Evolutionary conservation across 2,797 vertebrate species (phyloP).

Genomic region (Cuculus canorus): DNA sequence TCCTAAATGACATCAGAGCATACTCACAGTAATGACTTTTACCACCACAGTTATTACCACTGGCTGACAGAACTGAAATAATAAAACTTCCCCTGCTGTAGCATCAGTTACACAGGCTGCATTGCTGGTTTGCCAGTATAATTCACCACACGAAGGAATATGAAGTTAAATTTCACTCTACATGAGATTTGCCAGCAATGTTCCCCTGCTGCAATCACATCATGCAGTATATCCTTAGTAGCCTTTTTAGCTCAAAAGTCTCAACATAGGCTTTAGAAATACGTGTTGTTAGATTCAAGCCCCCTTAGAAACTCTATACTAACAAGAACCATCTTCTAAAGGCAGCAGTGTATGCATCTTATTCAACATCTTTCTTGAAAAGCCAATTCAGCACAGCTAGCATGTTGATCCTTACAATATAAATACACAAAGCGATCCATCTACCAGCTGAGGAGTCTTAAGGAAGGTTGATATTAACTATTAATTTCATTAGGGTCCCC

Average conservation of each 20-base stretch:
- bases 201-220: not conserved
- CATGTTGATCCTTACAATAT: not conserved
- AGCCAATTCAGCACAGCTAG: not conserved
- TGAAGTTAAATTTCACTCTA: not conserved
- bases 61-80: not conserved
- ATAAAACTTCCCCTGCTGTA: fast-evolving
- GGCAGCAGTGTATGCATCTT: not conserved
- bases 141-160: not conserved
- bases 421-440: not conserved
- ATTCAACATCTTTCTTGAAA: not conserved
- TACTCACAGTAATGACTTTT: not conserved
- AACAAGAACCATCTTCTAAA: not conserved
- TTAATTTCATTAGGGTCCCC: not conserved
- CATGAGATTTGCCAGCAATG: not conserved
- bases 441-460: not conserved
- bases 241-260: not conserved
- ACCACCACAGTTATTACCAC: not conserved
- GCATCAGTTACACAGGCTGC: not conserved
- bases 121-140: fast-evolving
- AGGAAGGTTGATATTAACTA: not conserved
- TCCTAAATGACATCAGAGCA: not conserved
- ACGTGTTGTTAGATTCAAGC: not conserved
- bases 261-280: not conserved
- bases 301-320: not conserved
- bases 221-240: not conserved